A percentile compares a stretch with the other conserved stretches of the same genome.
Conservation (phyloP, 2,888 invertebrate species). For the Baccha elongata region DNA sequence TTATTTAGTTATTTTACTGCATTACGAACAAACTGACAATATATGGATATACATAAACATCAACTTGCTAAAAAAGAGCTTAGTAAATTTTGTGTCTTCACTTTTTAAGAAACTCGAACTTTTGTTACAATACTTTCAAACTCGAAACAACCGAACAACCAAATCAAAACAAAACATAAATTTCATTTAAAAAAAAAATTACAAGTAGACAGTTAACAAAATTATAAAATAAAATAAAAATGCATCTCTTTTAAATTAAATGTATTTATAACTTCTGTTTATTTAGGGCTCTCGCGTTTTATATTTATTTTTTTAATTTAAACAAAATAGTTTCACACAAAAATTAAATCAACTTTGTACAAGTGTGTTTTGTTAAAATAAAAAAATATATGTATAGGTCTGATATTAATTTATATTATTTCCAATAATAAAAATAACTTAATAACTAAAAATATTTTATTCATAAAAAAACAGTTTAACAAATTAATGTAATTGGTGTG, state of each 20-base stretch:
- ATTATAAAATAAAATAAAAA: constrained; percentile 45
- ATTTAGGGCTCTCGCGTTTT: constrained; percentile 37
- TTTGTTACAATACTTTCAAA: too few relatives aligned
- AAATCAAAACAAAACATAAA: too few relatives aligned
- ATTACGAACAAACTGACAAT: too few relatives aligned
- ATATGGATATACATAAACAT: too few relatives aligned
- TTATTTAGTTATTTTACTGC: too few relatives aligned
- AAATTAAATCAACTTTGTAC: constrained; percentile 67
- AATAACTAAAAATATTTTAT: constrained; percentile 40
- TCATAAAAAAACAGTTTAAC: constrained; percentile 28
- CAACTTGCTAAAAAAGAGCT: too few relatives aligned
- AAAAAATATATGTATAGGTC: constrained; percentile 20
- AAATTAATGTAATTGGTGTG: constrained; percentile 51
- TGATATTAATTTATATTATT: constrained; percentile 26
- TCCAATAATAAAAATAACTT: constrained; percentile 55
- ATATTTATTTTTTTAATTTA: constrained; percentile 37
- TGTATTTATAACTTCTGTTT: constrained; percentile 61
- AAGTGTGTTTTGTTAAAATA: constrained; percentile 50
- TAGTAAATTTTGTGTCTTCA: too few relatives aligned
- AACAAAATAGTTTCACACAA: constrained; percentile 58
- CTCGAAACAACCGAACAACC: too few relatives aligned
- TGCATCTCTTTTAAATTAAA: constrained; percentile 39
- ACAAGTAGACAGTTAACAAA: neutral
- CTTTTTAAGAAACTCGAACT: too few relatives aligned
- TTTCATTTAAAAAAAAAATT: constrained; percentile 35